These are phyloP conservation scores for Cepaea hortensis DNA, from an alignment of 2,888 invertebrate genomes.

Conservation along the genomic window DNA sequence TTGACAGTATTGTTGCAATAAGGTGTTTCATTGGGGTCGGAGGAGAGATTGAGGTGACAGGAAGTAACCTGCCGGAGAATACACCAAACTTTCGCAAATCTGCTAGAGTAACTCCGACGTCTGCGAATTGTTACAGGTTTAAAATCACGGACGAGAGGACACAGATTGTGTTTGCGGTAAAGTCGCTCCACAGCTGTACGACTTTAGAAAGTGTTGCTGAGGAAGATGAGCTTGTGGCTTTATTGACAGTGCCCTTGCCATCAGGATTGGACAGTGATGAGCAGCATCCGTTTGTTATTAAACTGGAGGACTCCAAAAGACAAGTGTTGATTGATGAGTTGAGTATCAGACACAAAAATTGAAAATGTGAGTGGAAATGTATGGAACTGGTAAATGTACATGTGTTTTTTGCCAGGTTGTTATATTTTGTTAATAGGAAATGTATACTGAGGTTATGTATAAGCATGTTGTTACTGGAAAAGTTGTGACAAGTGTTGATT, in stretches of 20 bases:
- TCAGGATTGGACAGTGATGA: constrained; percentile 54
- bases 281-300: constrained; percentile 67
- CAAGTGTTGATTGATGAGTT: constrained; percentile 69
- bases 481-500: constrained; percentile 60
- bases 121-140: constrained; percentile 66
- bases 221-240: constrained; percentile 56
- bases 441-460: too few relatives aligned
- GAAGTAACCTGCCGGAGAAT: constrained; percentile 56
- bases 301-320: constrained; percentile 66
- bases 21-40: constrained; percentile 67
- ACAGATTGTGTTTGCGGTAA: constrained; percentile 62
- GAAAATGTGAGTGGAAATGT: background rate
- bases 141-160: constrained; percentile 60
- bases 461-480: too few relatives aligned
- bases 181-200: constrained; percentile 65
- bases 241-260: constrained; percentile 59
- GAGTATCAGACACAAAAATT: constrained; percentile 58
- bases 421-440: too few relatives aligned
- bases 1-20: constrained; percentile 67
- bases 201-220: constrained; percentile 64
- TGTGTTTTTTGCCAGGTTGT: too few relatives aligned
- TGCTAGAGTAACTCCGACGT: constrained; percentile 64
- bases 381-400: too few relatives aligned
- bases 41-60: constrained; percentile 63
- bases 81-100: constrained; percentile 56